Evolutionary conservation across 2,113 vertebrate species (phyloP), one percentile per base, ranked within the genome.

Genomic region (Prolemur simus): DNA sequence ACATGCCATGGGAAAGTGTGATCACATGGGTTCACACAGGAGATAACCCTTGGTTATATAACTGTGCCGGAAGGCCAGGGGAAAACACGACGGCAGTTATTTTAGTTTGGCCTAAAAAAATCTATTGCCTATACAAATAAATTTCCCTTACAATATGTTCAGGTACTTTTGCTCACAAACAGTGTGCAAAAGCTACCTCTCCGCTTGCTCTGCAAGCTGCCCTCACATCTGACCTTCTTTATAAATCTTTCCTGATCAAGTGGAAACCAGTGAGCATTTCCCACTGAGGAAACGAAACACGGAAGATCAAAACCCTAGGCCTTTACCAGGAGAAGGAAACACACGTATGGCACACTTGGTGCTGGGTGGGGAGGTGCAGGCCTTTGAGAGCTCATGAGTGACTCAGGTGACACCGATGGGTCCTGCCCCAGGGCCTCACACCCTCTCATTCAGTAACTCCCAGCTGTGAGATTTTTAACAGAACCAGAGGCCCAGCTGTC

Each of bases 381-480:
- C 14, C 52, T 34, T 23, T 74, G 9, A 5, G 42, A 84, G 32
- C 13, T 47, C 39, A 66, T 3, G 12, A 27, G 4, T 71, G 13
- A 29, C 6, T 37, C 69, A 71, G 37, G 17, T 39, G 20, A 49
- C 12, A 32, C 34, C 20, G 20, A 18, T 78, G 52, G 17, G 64
- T 27, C 45, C 1, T 0, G 4, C 23, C 23, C 21, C 37, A 39
- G 21, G 56, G 49, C 66, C 15, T 5, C 37, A 0, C 0, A 3
- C 23, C 8, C 0, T 29, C 20, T 39, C 11, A 1, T 29, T 1
- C 18, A 13, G 4, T 42, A 27, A 21, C 29, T 2, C 2, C 6
- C 15, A 7, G 32, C 32, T 42, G 17, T 37, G 18, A 0, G 13
- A 10, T n/a, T 39, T n/a, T 63, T 11, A 6, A 60, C 9, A 39